These are phyloP conservation scores for Caenorhabditis remanei DNA, from an alignment of 1,140 invertebrate genomes.

Conservation along the genomic window DNA sequence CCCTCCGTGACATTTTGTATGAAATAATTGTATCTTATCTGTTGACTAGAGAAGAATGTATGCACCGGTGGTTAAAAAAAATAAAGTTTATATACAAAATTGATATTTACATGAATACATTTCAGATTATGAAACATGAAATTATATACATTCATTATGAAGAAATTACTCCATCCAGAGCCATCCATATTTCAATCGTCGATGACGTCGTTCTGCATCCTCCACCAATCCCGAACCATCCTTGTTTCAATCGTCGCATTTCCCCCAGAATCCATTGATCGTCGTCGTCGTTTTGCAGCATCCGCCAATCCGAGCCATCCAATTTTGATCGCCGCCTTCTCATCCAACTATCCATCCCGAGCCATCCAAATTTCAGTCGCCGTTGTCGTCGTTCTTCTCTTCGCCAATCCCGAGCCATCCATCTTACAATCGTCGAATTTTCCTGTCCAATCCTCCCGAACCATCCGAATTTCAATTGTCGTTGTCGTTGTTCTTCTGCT, in stretches of 20 bases:
- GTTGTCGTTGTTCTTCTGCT: not conserved
- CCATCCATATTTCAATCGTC: not conserved
- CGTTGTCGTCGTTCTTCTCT: not conserved
- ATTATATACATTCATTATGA: too few species aligned
- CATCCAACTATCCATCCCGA: too few species aligned
- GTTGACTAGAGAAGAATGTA: too few species aligned
- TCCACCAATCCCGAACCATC: not conserved
- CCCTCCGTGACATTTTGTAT: too few species aligned
- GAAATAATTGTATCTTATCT: too few species aligned
- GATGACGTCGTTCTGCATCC: not conserved
- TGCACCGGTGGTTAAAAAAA: too few species aligned
- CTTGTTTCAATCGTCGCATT: not conserved
- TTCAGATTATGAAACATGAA: too few species aligned
- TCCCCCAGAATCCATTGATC: not conserved
- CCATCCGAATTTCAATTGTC: not conserved
- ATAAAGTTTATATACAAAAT: too few species aligned
- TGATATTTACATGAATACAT: too few species aligned
- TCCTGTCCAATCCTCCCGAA: not conserved
- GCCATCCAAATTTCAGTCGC: too few species aligned
- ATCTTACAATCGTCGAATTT: not conserved
- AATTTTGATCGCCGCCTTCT: not conserved
- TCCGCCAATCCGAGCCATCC: not conserved
- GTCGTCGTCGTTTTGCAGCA: not conserved
- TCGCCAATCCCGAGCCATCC: slow-evolving; percentile 10
- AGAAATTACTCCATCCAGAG: not conserved